These are phyloP conservation scores for Alexandromys oeconomus DNA, from an alignment of 2,797 vertebrate species.

Conservation along the genomic window DNA sequence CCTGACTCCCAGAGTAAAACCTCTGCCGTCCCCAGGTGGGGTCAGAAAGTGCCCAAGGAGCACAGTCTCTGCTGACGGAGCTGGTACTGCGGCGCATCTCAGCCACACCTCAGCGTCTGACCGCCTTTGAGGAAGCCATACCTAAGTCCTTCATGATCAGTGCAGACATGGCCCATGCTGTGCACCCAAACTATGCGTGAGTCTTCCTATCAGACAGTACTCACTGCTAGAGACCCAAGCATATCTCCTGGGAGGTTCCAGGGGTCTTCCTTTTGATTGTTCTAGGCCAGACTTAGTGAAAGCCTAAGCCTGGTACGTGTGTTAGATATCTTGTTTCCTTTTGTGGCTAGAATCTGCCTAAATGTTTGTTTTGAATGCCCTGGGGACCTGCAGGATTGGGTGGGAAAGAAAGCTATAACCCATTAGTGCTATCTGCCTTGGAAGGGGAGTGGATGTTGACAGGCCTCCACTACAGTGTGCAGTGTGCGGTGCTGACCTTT, in stretches of 20 bases:
- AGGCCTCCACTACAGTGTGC: background rate
- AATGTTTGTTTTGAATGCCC: background rate
- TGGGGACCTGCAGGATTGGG: background rate
- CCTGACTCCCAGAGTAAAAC: background rate
- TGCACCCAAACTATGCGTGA: conserved; percentile 98
- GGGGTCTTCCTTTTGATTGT: background rate
- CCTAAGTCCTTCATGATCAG: conserved; percentile 98
- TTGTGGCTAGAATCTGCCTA: background rate
- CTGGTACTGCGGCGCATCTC: conserved; percentile 95
- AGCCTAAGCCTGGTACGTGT: background rate
- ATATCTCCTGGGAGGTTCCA: rapidly evolving
- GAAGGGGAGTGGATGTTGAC: background rate
- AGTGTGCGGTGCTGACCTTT: background rate
- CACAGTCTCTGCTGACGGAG: conserved; percentile 96
- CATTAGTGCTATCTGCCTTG: background rate
- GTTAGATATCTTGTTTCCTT: background rate
- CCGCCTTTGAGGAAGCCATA: conserved; percentile 95
- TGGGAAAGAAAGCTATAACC: background rate
- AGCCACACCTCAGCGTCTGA: conserved; percentile 89
- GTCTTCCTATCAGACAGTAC: conserved; percentile 75
- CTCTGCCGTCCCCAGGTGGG: conserved; percentile 91
- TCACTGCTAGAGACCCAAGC: background rate
- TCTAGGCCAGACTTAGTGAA: background rate
- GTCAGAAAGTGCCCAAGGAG: conserved; percentile 96
- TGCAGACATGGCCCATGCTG: conserved; percentile 97